Evolutionary conservation across 2,113 vertebrate genomes (phyloP).

Genomic region (Corythaeola cristata): DNA sequence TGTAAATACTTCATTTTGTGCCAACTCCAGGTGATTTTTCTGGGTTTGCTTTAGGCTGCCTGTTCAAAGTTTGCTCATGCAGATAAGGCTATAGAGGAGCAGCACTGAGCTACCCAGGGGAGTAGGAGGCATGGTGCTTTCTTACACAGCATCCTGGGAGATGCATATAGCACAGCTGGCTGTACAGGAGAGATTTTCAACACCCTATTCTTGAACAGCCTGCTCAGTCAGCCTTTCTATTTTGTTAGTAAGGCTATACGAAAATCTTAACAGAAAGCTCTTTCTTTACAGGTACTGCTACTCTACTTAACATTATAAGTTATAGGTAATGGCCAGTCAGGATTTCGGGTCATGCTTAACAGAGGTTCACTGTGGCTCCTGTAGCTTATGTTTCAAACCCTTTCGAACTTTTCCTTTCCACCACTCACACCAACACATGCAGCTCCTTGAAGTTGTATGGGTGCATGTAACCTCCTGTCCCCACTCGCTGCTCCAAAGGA

Average conservation of each 20-base stretch:
- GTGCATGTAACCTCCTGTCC: background rate
- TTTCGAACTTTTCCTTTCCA: background rate
- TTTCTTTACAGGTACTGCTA: background rate
- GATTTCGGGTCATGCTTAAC: background rate
- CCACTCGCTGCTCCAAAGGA: background rate
- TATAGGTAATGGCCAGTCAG: background rate
- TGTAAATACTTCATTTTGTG: background rate
- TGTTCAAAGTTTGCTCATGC: background rate
- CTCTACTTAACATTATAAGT: background rate
- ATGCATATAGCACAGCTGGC: background rate
- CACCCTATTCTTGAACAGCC: background rate
- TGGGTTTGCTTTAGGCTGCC: background rate
- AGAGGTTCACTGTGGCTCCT: background rate
- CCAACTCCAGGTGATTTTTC: background rate
- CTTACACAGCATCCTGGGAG: background rate
- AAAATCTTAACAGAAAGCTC: background rate
- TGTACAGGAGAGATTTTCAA: background rate
- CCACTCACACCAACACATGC: rapidly evolving
- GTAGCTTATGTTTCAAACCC: background rate
- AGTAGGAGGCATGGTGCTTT: background rate
- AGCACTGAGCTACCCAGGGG: background rate
- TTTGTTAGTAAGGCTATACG: background rate
- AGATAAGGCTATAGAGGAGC: background rate
- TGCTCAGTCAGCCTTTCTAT: background rate
- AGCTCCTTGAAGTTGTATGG: background rate